A percentile compares a stretch with the other conserved stretches of the same genome.
These are phyloP conservation scores for Orchestia grillus DNA, from an alignment of 1,140 invertebrate genomes.

Conservation along the genomic window DNA sequence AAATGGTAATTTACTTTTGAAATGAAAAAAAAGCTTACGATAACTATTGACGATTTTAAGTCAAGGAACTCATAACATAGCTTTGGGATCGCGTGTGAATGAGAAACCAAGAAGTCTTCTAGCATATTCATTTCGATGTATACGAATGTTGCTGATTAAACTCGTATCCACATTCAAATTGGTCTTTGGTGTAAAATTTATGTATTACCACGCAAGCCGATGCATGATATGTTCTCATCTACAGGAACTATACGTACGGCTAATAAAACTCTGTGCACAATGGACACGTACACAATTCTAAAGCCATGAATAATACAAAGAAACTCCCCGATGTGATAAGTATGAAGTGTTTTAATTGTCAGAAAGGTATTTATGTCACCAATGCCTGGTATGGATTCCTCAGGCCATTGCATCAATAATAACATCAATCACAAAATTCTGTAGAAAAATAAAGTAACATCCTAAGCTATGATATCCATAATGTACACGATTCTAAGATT, in stretches of 20 bases:
- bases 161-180: background rate
- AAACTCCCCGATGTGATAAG: background rate
- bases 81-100: no score
- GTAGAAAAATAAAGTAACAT: background rate
- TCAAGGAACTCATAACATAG: no score
- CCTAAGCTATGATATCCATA: background rate
- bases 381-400: background rate
- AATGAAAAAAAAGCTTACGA: no score
- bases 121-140: background rate
- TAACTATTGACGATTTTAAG: no score
- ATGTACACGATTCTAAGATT: background rate
- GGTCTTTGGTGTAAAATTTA: background rate
- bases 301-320: background rate
- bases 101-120: no score
- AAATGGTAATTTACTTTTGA: no score
- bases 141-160: background rate
- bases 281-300: background rate
- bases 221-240: background rate
- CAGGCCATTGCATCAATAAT: background rate
- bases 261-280: background rate
- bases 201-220: background rate
- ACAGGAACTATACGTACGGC: background rate
- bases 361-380: background rate
- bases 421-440: background rate
- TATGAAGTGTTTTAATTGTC: background rate